A percentile compares a stretch with the other conserved stretches of the same genome.
These are phyloP conservation scores for Mirza zaza DNA, from an alignment of 2,113 vertebrate species.

Conservation along the genomic window DNA sequence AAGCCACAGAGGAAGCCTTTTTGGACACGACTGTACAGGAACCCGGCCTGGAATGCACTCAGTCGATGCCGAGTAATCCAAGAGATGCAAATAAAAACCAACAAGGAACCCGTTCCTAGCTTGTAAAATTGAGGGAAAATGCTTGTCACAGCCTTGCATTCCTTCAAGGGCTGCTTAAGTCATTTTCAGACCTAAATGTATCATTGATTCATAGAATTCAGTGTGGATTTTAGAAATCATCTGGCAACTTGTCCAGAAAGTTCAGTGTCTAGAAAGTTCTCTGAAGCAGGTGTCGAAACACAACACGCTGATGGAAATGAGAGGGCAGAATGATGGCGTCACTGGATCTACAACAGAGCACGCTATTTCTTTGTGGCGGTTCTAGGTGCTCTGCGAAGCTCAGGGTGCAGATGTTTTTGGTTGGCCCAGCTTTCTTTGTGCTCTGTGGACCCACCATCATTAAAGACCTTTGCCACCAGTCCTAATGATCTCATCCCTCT, in stretches of 20 bases:
- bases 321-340: not conserved
- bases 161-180: constrained; percentile 8
- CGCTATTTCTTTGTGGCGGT: not conserved
- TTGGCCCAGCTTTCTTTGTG: not conserved
- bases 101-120: not conserved
- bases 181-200: constrained; percentile 42
- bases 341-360: not conserved
- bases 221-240: constrained; percentile 51
- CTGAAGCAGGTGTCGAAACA: not conserved
- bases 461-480: not conserved
- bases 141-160: not conserved
- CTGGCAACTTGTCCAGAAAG: not conserved
- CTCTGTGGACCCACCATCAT: not conserved
- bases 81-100: not conserved
- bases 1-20: not conserved
- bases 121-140: not conserved
- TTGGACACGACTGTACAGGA: not conserved
- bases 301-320: not conserved
- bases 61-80: not conserved
- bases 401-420: not conserved
- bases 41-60: not conserved
- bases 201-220: constrained; percentile 7
- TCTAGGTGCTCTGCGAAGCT: not conserved
- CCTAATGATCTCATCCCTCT: not conserved
- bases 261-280: not conserved